phyloP scores from a whole-genome alignment of 1,140 invertebrate species.

The Psix sp. region DNA sequence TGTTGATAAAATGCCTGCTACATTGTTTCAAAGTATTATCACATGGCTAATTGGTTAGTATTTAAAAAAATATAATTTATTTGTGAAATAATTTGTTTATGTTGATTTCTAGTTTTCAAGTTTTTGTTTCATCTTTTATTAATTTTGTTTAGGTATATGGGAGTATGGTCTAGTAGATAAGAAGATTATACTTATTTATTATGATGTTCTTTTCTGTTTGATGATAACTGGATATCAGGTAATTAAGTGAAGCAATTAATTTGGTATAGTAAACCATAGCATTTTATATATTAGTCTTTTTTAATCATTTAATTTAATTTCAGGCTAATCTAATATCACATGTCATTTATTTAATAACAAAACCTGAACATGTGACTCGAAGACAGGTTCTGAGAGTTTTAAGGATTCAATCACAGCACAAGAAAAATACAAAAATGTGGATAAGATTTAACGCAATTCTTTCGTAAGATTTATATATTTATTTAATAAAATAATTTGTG shows the following conservation, averaged over 20 bases:
- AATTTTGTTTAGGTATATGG: conserved; percentile 64
- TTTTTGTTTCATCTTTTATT: conserved; percentile 1
- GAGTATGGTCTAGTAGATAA: conserved; percentile 67
- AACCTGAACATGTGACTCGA: conserved; percentile 72
- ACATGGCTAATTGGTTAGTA: conserved; percentile 70
- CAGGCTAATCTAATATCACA: conserved; percentile 64
- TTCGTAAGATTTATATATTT: conserved; percentile 60
- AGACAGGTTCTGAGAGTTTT: conserved; percentile 67
- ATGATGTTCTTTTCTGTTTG: conserved; percentile 65
- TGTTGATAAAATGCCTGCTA: conserved; percentile 53
- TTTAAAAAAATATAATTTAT: conserved; percentile 16
- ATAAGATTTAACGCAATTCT: conserved; percentile 69
- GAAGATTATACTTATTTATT: conserved; percentile 66
- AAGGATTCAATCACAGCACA: conserved; percentile 26
- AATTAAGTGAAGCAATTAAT: conserved; percentile 39
- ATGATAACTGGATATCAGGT: conserved; percentile 66
- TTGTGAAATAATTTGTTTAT: background rate
- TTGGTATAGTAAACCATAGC: background rate
- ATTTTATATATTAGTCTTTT: conserved; percentile 15
- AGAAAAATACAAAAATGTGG: conserved; percentile 47
- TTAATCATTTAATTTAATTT: conserved; percentile 15
- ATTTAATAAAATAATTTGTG: background rate
- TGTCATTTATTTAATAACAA: conserved; percentile 71
- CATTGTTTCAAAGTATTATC: conserved; percentile 50
- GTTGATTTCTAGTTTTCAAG: too few species aligned